These are phyloP conservation scores for Erebia epiphron DNA, from an alignment of 2,888 invertebrate genomes.

Conservation along the genomic window DNA sequence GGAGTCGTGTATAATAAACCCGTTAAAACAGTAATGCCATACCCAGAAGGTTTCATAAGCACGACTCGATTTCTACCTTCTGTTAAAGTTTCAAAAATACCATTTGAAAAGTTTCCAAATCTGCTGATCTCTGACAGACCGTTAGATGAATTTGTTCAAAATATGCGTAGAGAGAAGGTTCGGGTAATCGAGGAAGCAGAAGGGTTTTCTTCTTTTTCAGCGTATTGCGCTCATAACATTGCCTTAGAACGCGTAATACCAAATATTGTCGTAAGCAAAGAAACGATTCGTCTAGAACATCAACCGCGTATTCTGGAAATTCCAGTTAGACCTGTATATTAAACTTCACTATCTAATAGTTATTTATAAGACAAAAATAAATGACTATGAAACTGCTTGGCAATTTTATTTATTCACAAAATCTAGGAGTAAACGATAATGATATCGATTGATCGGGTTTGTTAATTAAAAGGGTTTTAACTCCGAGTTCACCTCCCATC, in stretches of 20 bases:
- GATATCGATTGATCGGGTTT: constrained; percentile 88
- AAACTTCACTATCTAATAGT: background rate
- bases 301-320: constrained; percentile 15
- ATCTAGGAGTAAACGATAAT: constrained; percentile 52
- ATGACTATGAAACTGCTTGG: background rate
- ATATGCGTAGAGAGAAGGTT: constrained; percentile 9
- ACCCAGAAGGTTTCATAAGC: constrained; percentile 14
- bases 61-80: constrained; percentile 30
- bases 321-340: constrained; percentile 23
- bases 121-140: background rate
- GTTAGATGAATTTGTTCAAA: constrained; percentile 8
- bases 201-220: constrained; percentile 24
- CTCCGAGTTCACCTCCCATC: constrained; percentile 85
- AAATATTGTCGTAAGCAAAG: constrained; percentile 17
- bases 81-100: constrained; percentile 17
- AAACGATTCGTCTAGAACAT: constrained; percentile 10
- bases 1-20: constrained; percentile 15
- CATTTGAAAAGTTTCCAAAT: constrained; percentile 10
- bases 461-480: constrained; percentile 89
- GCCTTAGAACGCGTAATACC: constrained; percentile 27
- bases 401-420: constrained; percentile 9
- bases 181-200: constrained; percentile 6
- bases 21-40: constrained; percentile 23
- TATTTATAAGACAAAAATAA: constrained; percentile 14
- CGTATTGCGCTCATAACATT: constrained; percentile 29